Evolutionary conservation across 2,113 vertebrate genomes (phyloP).

Genomic region (Gracilinanus agilis): DNA sequence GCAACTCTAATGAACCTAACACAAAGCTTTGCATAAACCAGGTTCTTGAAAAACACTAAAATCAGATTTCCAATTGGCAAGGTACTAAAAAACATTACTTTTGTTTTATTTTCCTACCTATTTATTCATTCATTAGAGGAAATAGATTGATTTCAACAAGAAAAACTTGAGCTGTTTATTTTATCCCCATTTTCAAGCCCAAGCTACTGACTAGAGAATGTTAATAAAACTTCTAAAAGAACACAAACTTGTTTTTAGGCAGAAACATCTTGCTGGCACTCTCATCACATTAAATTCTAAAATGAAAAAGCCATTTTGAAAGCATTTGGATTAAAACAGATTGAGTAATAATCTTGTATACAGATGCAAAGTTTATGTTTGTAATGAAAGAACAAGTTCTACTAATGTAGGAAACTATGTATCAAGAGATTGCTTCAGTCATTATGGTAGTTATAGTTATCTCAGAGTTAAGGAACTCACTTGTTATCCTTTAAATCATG

Average conservation of each 20-base stretch:
- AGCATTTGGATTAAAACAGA: conserved; percentile 19
- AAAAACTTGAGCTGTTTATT: background rate
- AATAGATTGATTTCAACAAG: background rate
- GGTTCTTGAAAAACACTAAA: background rate
- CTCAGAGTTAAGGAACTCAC: conserved; percentile 28
- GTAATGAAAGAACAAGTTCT: conserved; percentile 32
- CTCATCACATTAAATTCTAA: conserved; percentile 22
- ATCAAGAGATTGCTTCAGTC: background rate
- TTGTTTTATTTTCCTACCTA: background rate
- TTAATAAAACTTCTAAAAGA: conserved; percentile 16
- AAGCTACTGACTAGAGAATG: conserved; percentile 11
- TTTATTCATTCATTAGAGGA: background rate
- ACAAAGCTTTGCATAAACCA: background rate
- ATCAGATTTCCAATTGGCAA: background rate
- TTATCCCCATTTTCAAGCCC: conserved; percentile 10
- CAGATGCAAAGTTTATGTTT: conserved; percentile 8
- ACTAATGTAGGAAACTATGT: background rate
- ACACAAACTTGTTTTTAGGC: background rate
- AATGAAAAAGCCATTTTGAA: conserved; percentile 27
- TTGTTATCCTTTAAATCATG: conserved; percentile 21
- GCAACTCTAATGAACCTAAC: background rate
- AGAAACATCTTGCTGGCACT: conserved; percentile 19
- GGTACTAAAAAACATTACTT: background rate
- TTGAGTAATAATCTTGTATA: background rate
- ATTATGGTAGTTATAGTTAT: background rate